phyloP scores from a whole-genome alignment of 2,113 vertebrate genomes.

The Turdus rufiventris region DNA sequence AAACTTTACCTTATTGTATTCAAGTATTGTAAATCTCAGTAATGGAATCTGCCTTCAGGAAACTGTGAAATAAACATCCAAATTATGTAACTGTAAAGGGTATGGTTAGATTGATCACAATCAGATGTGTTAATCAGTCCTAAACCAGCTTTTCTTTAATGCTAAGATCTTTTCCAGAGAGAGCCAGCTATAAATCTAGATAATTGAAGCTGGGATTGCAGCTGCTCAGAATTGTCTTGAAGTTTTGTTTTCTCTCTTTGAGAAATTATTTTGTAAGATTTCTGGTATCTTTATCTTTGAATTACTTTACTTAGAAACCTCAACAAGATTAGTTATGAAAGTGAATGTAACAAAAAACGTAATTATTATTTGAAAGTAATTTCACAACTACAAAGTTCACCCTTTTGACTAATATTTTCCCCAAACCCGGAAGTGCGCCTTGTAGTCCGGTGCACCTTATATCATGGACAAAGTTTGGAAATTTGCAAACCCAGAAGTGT shows the following conservation, averaged over 20 bases:
- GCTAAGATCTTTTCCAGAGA: not conserved
- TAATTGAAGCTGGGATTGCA: not conserved
- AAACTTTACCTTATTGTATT: not conserved
- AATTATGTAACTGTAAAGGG: not conserved
- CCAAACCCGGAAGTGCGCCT: no score
- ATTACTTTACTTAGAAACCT: not conserved
- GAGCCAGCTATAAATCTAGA: not conserved
- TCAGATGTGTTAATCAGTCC: not conserved
- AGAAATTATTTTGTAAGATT: not conserved
- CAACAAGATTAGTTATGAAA: not conserved
- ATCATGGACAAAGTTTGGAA: no score
- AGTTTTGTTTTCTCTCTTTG: not conserved
- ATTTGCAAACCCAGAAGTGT: no score
- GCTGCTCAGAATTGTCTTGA: not conserved
- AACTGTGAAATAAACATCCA: not conserved
- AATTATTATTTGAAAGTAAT: not conserved
- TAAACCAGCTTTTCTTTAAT: not conserved
- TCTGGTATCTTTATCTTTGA: not conserved
- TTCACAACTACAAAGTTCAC: no score
- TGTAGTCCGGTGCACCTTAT: no score
- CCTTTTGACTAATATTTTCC: no score
- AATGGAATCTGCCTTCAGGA: not conserved
- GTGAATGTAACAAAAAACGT: not conserved
- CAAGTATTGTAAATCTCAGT: not conserved
- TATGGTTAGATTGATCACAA: not conserved